Conservation (phyloP, 1,140 invertebrate species). For the Halictus rubicundus region DNA sequence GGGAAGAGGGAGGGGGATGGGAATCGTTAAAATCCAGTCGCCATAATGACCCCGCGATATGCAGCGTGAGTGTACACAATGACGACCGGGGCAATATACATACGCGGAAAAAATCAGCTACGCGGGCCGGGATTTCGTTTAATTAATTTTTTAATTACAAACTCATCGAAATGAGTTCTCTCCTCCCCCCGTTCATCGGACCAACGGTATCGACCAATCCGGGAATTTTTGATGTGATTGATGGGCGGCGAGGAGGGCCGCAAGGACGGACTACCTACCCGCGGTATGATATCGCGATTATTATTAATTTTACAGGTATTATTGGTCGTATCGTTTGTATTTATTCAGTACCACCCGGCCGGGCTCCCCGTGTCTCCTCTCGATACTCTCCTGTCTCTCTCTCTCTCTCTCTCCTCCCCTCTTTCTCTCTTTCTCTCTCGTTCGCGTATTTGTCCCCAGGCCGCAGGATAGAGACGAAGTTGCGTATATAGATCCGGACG, state of each 20-base stretch:
- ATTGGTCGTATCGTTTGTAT: constrained; percentile 64
- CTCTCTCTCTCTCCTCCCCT: not conserved
- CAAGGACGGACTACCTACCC: constrained; percentile 46
- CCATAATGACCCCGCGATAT: constrained; percentile 61
- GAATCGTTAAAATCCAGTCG: constrained; percentile 63
- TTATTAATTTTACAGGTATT: constrained; percentile 66
- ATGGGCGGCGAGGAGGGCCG: constrained; percentile 47
- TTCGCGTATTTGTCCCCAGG: constrained; percentile 47
- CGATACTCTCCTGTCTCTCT: not conserved
- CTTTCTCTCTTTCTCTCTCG: too few relatives aligned
- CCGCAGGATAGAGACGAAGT: constrained; percentile 47
- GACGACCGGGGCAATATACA: constrained; percentile 56
- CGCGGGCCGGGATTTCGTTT: constrained; percentile 70
- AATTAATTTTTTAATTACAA: constrained; percentile 74
- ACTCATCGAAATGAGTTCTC: constrained; percentile 62
- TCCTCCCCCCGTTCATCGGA: not conserved
- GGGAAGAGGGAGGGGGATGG: not conserved
- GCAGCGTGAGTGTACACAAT: constrained; percentile 59
- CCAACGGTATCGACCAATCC: constrained; percentile 53
- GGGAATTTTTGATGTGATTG: constrained; percentile 64
- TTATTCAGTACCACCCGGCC: constrained; percentile 59
- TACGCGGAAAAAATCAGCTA: constrained; percentile 66
- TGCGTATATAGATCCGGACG: constrained; percentile 2
- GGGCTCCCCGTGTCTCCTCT: not conserved
- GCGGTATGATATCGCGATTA: constrained; percentile 53